phyloP scores from a whole-genome alignment of 2,797 vertebrate species.

The Rhinatrema bivittatum region DNA sequence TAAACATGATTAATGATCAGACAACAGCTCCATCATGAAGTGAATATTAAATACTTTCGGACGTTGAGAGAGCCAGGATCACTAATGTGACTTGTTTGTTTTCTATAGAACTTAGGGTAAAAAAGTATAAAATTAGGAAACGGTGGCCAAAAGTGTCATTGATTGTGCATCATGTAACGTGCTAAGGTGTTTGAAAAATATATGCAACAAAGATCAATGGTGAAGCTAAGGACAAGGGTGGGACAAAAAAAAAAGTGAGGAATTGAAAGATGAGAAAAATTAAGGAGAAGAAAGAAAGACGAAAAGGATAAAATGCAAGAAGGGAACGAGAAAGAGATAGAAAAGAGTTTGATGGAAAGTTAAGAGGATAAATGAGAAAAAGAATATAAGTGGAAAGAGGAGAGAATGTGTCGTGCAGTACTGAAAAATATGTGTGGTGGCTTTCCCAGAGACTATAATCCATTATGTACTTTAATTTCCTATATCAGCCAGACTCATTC shows the following conservation, averaged over 20 bases:
- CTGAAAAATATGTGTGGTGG: neutral
- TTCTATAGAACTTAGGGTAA: neutral
- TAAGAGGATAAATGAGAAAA: neutral
- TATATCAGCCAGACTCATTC: neutral
- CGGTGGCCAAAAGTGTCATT: neutral
- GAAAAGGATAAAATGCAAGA: no score
- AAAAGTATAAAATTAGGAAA: neutral
- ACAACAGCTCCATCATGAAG: constrained; percentile 31
- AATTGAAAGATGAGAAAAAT: neutral
- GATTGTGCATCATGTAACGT: neutral
- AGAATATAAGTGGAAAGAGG: neutral
- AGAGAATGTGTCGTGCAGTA: neutral
- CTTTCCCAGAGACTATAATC: constrained; percentile 3
- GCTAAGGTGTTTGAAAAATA: neutral
- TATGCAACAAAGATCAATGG: no score
- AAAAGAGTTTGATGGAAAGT: no score
- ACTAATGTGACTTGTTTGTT: constrained; percentile 10
- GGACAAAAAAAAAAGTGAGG: no score
- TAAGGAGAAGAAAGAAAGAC: no score
- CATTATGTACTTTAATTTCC: constrained; percentile 12
- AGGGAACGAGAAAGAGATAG: no score
- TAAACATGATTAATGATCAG: constrained; percentile 56
- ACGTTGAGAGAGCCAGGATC: constrained; percentile 25
- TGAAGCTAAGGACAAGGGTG: no score
- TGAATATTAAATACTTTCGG: constrained; percentile 43